A percentile compares a stretch with the other conserved stretches of the same genome.
These are phyloP conservation scores for Neosilurus mollespiculum DNA, from an alignment of 2,797 vertebrate genomes.

Conservation along the genomic window DNA sequence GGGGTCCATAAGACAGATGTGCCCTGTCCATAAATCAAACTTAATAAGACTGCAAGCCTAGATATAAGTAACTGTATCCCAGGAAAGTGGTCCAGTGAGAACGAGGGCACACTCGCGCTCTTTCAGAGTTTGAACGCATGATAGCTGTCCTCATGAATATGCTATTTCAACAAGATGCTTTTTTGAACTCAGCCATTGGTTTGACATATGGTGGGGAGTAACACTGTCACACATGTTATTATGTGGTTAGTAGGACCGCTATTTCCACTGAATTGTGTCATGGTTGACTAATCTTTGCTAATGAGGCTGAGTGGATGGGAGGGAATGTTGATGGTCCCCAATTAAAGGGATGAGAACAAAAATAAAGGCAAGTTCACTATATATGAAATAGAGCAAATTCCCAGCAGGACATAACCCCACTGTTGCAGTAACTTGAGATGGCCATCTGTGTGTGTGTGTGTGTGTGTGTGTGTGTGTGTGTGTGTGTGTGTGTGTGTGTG, in stretches of 20 bases:
- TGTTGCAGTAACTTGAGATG: too few species aligned
- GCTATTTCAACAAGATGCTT: slow-evolving; percentile 1
- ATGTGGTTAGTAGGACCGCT: not conserved
- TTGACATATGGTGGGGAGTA: not conserved
- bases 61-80: not conserved
- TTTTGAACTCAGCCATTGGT: not conserved
- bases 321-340: not conserved
- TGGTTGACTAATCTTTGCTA: not conserved
- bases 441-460: too few species aligned
- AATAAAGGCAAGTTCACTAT: too few species aligned
- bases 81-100: slow-evolving; percentile 1
- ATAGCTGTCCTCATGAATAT: slow-evolving; percentile 42
- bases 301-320: not conserved
- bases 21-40: too few species aligned
- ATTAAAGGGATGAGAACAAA: not conserved
- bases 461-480: too few species aligned
- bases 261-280: not conserved
- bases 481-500: too few species aligned
- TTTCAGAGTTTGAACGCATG: slow-evolving; percentile 6
- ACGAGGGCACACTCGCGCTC: not conserved
- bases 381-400: too few species aligned
- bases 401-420: too few species aligned
- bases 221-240: not conserved
- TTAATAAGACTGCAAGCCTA: not conserved
- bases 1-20: too few species aligned